phyloP scores from a whole-genome alignment of 2,797 vertebrate genomes.

The Myoxocephalus aenaeus region DNA sequence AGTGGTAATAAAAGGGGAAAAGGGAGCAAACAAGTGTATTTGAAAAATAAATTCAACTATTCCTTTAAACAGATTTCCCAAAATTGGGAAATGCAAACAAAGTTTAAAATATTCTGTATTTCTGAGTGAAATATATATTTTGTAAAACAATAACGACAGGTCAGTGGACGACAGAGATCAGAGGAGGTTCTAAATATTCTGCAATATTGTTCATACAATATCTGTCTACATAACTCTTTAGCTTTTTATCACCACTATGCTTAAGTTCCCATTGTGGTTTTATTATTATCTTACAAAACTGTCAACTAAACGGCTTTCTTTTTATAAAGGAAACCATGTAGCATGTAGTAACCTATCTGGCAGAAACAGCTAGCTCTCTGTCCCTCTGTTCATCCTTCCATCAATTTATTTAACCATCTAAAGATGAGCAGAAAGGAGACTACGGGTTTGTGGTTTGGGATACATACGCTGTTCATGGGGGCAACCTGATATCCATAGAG shows the following conservation, averaged over 20 bases:
- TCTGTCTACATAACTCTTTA: not conserved
- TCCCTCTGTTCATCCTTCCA: constrained; percentile 31
- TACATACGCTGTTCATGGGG: constrained; percentile 98
- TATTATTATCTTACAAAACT: not conserved
- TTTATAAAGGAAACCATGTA: not conserved
- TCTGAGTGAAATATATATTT: no score
- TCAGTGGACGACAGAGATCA: not conserved
- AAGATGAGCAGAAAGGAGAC: constrained; percentile 45
- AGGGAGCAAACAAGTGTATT: not conserved
- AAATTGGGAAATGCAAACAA: not conserved
- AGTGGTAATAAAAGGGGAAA: no score
- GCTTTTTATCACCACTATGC: not conserved
- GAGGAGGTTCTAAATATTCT: constrained; percentile 7
- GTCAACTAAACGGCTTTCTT: not conserved
- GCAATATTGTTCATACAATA: not conserved
- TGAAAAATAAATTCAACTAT: not conserved
- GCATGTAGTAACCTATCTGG: not conserved
- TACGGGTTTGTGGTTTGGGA: constrained; percentile 62
- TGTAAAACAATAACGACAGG: not conserved
- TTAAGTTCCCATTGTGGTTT: not conserved
- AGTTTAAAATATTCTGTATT: not conserved
- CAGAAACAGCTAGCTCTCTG: constrained; percentile 19
- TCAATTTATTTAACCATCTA: constrained; percentile 28
- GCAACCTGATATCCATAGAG: constrained; percentile 99
- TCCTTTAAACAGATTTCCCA: not conserved